A percentile compares a stretch with the other conserved stretches of the same genome.
Evolutionary conservation across 2,888 invertebrate species (phyloP).

Genomic region (Trachelus iudaicus): DNA sequence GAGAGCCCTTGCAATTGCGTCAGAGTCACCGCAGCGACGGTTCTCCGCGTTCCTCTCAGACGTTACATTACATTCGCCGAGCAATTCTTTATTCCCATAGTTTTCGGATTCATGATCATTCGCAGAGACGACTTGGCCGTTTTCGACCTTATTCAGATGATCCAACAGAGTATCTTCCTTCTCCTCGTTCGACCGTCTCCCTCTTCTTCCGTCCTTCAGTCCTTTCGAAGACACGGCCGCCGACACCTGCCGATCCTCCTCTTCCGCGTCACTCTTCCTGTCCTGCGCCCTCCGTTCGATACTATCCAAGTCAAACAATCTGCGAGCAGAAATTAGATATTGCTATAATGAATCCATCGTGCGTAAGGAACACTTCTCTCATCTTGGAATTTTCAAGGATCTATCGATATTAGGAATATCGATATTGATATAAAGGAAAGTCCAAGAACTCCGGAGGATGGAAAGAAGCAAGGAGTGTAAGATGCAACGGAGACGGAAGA

Average conservation of each 20-base stretch:
- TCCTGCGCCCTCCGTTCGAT: slow-evolving; percentile 34
- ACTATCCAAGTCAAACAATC: slow-evolving; percentile 31
- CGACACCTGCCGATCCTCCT: slow-evolving; percentile 24
- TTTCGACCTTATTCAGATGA: slow-evolving; percentile 43
- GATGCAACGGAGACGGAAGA: too few species aligned
- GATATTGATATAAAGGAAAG: too few species aligned
- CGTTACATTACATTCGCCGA: background rate
- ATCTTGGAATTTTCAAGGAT: too few species aligned
- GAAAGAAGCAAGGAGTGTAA: too few species aligned
- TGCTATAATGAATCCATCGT: background rate
- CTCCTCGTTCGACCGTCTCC: slow-evolving; percentile 26
- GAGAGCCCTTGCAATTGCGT: slow-evolving; percentile 33
- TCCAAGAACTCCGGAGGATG: too few species aligned
- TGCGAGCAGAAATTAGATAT: slow-evolving; percentile 19
- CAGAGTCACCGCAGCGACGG: slow-evolving; percentile 4
- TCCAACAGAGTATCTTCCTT: slow-evolving; percentile 45
- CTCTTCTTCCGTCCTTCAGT: background rate
- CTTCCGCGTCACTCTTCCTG: slow-evolving; percentile 17
- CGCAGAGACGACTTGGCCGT: slow-evolving; percentile 24
- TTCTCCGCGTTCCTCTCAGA: slow-evolving; percentile 10
- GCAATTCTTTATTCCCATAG: background rate
- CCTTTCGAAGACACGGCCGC: slow-evolving; percentile 4
- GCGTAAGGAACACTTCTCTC: background rate
- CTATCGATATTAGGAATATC: too few species aligned
- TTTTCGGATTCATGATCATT: slow-evolving; percentile 11